Conservation (phyloP, 2,888 invertebrate genomes). For the Ellobium chinense region DNA sequence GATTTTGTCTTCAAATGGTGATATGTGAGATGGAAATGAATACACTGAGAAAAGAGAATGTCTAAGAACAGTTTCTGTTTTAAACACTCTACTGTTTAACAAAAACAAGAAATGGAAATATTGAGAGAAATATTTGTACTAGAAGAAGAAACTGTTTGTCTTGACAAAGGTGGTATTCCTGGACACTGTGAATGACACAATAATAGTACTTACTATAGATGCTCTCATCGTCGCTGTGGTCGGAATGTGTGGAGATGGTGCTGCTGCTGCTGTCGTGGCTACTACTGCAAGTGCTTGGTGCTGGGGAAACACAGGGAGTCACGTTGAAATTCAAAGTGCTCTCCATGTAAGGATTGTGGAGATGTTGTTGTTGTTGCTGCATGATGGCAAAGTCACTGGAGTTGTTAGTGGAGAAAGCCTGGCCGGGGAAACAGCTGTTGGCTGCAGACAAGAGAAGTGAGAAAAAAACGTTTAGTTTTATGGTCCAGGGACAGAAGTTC, state of each 20-base stretch:
- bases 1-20: too few species aligned
- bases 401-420: not conserved
- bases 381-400: not conserved
- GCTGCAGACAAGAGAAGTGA: constrained; percentile 9
- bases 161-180: too few species aligned
- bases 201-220: constrained; percentile 30
- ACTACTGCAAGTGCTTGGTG: constrained; percentile 46
- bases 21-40: too few species aligned
- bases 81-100: too few species aligned
- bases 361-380: not conserved
- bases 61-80: too few species aligned
- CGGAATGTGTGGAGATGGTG: constrained; percentile 2
- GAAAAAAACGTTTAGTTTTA: not conserved
- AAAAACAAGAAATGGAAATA: too few species aligned
- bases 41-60: too few species aligned
- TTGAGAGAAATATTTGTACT: too few species aligned
- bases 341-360: constrained; percentile 3
- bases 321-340: not conserved
- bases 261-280: constrained; percentile 23
- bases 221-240: constrained; percentile 42
- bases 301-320: constrained; percentile 44
- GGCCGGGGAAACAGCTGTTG: constrained; percentile 27
- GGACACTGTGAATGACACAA: too few species aligned
- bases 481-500: not conserved
- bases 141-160: too few species aligned